These are phyloP conservation scores for Coracias cyanogaster DNA, from an alignment of 2,797 vertebrate genomes.

Conservation along the genomic window DNA sequence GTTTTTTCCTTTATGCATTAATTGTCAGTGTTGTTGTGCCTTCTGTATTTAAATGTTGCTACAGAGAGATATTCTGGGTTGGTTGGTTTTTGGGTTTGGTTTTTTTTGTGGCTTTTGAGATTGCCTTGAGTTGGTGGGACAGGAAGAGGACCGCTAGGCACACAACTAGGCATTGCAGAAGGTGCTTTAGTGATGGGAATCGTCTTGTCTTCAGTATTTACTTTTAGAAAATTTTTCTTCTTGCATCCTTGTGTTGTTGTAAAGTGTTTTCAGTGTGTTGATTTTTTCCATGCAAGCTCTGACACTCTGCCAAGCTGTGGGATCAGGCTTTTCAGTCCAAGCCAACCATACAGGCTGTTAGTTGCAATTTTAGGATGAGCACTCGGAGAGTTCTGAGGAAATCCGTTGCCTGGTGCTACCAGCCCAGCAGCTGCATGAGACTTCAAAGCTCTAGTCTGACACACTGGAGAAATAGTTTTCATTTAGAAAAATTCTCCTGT, in stretches of 20 bases:
- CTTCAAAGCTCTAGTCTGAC: background rate
- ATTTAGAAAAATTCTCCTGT: background rate
- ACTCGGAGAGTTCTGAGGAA: background rate
- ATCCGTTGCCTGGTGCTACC: background rate
- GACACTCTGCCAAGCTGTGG: fast-evolving
- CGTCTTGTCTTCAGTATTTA: background rate
- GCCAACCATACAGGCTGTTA: background rate
- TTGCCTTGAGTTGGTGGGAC: background rate
- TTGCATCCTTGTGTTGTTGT: background rate
- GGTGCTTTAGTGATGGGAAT: background rate
- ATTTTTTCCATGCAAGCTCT: background rate
- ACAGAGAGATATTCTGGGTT: background rate
- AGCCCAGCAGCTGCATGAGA: background rate
- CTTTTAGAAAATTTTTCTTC: background rate
- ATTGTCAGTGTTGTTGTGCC: background rate
- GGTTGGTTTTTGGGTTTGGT: too few species aligned
- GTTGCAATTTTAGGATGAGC: background rate
- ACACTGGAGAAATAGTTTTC: background rate
- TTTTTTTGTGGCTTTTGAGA: background rate
- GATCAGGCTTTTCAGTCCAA: background rate
- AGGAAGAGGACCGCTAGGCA: background rate
- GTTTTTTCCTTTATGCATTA: background rate
- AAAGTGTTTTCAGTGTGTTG: background rate
- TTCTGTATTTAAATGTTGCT: background rate
- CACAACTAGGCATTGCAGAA: background rate